A percentile compares a stretch with the other conserved stretches of the same genome.
Conservation (phyloP, 2,113 vertebrate species). For the Podocnemis expansa region DNA sequence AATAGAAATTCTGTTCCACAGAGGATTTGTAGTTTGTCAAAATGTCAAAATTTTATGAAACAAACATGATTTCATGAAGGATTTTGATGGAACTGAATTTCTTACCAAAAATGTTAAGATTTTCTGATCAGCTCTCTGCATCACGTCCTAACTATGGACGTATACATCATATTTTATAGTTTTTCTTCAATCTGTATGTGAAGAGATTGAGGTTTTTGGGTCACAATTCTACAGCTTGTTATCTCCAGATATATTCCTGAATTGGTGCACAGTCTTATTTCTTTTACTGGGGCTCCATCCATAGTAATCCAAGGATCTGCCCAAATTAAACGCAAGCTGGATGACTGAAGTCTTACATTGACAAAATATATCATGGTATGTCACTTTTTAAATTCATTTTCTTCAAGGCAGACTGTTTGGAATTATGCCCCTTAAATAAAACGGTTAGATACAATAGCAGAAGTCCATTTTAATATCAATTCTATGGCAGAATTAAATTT, state of each 20-base stretch:
- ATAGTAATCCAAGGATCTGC: not conserved
- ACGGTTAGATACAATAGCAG: not conserved
- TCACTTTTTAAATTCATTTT: not conserved
- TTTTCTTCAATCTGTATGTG: not conserved
- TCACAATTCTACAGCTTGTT: not conserved
- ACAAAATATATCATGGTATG: fast-evolving
- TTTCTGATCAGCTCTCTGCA: not conserved
- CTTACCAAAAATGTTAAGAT: not conserved
- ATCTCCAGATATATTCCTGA: not conserved
- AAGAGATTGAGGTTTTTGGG: not conserved
- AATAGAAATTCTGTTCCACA: not conserved
- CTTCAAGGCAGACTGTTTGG: not conserved
- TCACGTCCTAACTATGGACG: not conserved
- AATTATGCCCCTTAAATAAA: not conserved
- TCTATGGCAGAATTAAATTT: not conserved
- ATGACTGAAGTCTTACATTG: not conserved
- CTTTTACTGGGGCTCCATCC: not conserved
- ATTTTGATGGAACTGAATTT: not conserved
- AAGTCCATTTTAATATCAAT: not conserved
- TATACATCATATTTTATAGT: not conserved
- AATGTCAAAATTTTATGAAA: not conserved
- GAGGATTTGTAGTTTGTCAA: not conserved
- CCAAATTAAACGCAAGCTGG: not conserved
- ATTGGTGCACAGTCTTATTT: not conserved
- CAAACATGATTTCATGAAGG: not conserved